phyloP scores from a whole-genome alignment of 1,140 invertebrate species.

The Stratiolaelaps scimitus region DNA sequence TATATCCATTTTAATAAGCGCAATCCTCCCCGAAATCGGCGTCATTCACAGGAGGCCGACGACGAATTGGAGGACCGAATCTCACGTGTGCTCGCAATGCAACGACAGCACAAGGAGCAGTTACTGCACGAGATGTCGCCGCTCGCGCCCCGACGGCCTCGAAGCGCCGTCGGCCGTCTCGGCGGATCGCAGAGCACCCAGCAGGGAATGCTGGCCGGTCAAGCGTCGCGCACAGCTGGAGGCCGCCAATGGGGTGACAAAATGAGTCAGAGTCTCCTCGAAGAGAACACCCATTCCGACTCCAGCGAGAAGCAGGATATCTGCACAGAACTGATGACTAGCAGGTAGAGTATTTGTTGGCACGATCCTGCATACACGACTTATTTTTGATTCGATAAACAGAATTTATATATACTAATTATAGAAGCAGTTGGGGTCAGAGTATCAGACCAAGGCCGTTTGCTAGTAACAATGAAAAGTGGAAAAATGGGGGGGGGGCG shows the following conservation, averaged over 20 bases:
- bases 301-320: slow-evolving; percentile 24
- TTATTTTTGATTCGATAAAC: no score
- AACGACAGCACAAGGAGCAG: slow-evolving; percentile 65
- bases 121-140: slow-evolving; percentile 37
- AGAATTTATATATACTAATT: no score
- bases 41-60: slow-evolving; percentile 49
- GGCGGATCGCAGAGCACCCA: slow-evolving; percentile 8
- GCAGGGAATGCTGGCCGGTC: no score
- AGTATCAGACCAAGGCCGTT: no score
- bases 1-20: neutral
- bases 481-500: no score
- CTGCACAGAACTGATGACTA: slow-evolving; percentile 7
- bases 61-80: slow-evolving; percentile 73
- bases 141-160: slow-evolving; percentile 22
- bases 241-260: slow-evolving; percentile 21
- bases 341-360: no score
- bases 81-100: slow-evolving; percentile 67
- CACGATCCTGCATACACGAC: no score
- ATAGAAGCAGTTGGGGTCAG: no score
- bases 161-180: slow-evolving; percentile 15
- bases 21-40: no score
- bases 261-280: slow-evolving; percentile 26
- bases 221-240: neutral
- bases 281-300: slow-evolving; percentile 19
- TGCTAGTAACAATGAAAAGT: no score